Conservation (phyloP, 1,140 invertebrate species). For the Melitaea cinxia region DNA sequence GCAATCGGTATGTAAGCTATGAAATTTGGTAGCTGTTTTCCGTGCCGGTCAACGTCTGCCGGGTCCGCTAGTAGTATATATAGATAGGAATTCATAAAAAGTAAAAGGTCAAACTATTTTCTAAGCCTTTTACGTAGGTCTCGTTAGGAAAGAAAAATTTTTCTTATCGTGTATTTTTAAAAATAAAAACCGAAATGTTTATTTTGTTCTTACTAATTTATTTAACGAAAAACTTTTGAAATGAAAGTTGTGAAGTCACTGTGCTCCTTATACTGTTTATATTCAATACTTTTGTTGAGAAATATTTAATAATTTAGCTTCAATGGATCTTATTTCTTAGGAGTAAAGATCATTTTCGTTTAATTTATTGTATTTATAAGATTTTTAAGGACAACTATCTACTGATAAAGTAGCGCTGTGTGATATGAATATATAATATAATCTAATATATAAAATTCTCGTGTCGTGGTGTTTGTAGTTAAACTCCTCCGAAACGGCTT, state of each 20-base stretch:
- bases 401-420: background rate
- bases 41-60: too few species aligned
- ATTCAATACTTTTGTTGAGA: background rate
- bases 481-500: too few species aligned
- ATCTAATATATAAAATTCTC: too few species aligned
- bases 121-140: background rate
- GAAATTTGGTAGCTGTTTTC: too few species aligned
- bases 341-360: background rate
- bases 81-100: background rate
- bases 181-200: background rate
- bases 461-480: too few species aligned
- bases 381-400: background rate
- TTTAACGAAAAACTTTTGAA: background rate
- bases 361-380: background rate
- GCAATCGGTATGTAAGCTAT: too few species aligned
- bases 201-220: conserved; percentile 4
- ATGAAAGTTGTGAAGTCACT: conserved; percentile 6
- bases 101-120: background rate
- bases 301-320: background rate
- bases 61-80: too few species aligned
- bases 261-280: background rate
- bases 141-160: background rate
- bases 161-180: conserved; percentile 2
- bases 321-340: background rate
- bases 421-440: too few species aligned